Evolutionary conservation across 2,797 vertebrate genomes (phyloP).

Genomic region (Gallirallus australis): DNA sequence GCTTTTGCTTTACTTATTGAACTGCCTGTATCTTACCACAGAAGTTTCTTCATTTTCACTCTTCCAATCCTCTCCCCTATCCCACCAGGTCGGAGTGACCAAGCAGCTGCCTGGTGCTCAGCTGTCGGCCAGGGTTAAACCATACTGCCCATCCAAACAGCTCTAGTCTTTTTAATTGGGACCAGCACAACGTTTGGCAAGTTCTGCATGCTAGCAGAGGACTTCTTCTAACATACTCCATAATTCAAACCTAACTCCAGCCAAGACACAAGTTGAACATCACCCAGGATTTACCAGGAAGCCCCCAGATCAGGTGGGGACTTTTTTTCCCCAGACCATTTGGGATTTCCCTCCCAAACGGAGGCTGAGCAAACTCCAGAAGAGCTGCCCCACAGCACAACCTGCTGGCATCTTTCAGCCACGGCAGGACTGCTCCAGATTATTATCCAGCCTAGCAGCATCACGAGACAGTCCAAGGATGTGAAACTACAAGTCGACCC

Average conservation of each 20-base stretch:
- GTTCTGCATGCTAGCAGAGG: background rate
- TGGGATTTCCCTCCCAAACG: background rate
- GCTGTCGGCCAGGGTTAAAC: no score
- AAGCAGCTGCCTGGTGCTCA: no score
- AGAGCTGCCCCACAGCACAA: slow-evolving; percentile 47
- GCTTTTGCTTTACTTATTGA: no score
- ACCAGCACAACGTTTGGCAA: background rate
- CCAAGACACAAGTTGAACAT: background rate
- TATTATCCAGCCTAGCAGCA: background rate
- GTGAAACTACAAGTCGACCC: background rate
- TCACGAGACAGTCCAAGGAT: background rate
- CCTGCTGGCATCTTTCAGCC: slow-evolving; percentile 43
- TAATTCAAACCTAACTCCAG: background rate
- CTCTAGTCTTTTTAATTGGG: background rate
- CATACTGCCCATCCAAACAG: background rate
- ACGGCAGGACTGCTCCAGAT: background rate
- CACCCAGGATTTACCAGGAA: background rate
- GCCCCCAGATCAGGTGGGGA: background rate
- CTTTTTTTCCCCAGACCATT: background rate
- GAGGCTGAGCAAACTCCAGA: background rate
- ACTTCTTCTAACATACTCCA: background rate
- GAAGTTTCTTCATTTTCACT: no score
- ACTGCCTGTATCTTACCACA: no score
- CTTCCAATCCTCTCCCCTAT: no score
- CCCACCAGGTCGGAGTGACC: no score